Evolutionary conservation across 2,888 invertebrate genomes (phyloP).

Genomic region (Cephus runcator): DNA sequence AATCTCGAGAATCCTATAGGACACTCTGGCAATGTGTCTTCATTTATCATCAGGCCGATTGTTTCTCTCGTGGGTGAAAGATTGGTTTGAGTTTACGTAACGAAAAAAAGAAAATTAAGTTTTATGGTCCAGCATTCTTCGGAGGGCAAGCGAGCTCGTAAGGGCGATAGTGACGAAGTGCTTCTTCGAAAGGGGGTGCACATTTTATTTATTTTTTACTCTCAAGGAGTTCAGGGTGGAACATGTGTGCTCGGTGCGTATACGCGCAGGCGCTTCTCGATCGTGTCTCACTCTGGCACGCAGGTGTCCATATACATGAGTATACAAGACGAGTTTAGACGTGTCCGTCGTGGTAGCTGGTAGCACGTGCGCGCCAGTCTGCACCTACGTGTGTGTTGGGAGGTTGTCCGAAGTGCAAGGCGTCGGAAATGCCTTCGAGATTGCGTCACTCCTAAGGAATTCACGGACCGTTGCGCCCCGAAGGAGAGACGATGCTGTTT

Average conservation of each 20-base stretch:
- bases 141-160: not conserved
- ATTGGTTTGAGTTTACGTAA: not conserved
- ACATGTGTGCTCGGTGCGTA: conserved; percentile 17
- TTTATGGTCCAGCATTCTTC: not conserved
- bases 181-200: not conserved
- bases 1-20: not conserved
- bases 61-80: not conserved
- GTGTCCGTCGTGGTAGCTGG: not conserved
- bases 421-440: conserved; percentile 62
- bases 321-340: not conserved
- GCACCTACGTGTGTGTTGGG: conserved; percentile 19
- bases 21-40: not conserved
- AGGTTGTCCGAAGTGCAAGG: conserved; percentile 54
- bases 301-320: not conserved
- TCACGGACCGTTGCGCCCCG: conserved; percentile 42
- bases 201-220: not conserved
- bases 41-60: not conserved
- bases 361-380: not conserved
- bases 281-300: not conserved
- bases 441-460: conserved; percentile 62
- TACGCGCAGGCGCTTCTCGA: not conserved
- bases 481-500: not conserved
- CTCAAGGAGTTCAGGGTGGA: conserved; percentile 14
- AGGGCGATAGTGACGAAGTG: not conserved
- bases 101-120: not conserved